Evolutionary conservation across 1,140 invertebrate species (phyloP).

Genomic region (Heliconius congener): DNA sequence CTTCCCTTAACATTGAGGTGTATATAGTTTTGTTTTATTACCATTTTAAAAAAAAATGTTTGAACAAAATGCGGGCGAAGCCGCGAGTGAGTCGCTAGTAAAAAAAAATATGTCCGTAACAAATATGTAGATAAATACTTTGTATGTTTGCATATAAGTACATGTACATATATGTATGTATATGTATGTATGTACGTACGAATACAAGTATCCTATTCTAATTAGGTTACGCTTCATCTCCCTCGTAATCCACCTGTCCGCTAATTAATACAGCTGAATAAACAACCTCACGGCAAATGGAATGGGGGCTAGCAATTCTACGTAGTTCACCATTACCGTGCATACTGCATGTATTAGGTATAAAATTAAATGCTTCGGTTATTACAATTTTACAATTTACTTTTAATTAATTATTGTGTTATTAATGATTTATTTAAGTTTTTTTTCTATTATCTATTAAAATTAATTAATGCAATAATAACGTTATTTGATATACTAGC

Average conservation of each 20-base stretch:
- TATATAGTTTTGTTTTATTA: too few species aligned
- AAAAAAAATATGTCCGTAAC: too few species aligned
- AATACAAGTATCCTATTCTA: constrained; percentile 46
- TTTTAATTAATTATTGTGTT: constrained; percentile 1
- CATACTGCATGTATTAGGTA: constrained; percentile 19
- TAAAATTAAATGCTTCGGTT: neutral
- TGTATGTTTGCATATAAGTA: too few species aligned
- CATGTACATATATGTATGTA: neutral
- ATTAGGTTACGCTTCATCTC: constrained; percentile 64
- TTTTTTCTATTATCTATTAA: neutral
- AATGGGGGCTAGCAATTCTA: constrained; percentile 49
- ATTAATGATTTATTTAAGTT: neutral
- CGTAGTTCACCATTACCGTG: constrained; percentile 50
- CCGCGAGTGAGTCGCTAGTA: too few species aligned
- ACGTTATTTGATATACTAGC: neutral
- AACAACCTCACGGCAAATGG: constrained; percentile 54
- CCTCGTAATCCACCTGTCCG: constrained; percentile 67
- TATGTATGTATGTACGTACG: neutral
- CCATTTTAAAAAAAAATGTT: too few species aligned
- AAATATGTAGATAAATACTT: too few species aligned
- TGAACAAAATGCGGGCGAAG: too few species aligned
- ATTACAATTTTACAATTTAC: constrained; percentile 8
- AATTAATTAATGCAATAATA: neutral
- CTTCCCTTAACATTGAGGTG: too few species aligned
- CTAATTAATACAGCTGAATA: constrained; percentile 72